Evolutionary conservation across 1,140 invertebrate species (phyloP).

Genomic region (Caenorhabditis tropicalis): DNA sequence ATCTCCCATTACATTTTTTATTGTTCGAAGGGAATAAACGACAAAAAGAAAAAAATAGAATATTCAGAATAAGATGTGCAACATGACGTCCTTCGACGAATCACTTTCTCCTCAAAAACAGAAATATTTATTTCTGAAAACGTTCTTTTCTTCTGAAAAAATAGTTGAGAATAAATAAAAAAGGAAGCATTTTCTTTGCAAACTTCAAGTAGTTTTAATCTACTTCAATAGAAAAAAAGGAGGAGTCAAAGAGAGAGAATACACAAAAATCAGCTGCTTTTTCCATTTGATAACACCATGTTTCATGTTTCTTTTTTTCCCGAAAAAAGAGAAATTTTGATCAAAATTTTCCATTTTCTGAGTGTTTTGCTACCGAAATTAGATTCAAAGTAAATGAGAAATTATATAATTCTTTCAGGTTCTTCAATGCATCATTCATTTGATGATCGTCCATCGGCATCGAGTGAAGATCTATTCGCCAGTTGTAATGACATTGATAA

Average conservation of each 20-base stretch:
- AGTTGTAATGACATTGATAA: conserved; percentile 35
- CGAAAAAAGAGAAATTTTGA: too few relatives aligned
- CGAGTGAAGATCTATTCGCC: conserved; percentile 39
- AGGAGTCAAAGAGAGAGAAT: neutral
- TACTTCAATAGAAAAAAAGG: neutral
- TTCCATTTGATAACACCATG: neutral
- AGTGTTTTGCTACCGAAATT: too few relatives aligned
- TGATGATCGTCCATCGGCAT: conserved; percentile 7
- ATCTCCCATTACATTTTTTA: neutral
- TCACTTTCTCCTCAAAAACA: too few relatives aligned
- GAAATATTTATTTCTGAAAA: neutral
- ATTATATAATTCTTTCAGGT: neutral
- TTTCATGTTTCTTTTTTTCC: too few relatives aligned
- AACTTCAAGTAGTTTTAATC: neutral
- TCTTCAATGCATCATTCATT: conserved; percentile 27
- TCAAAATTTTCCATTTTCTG: too few relatives aligned
- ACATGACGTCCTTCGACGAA: too few relatives aligned
- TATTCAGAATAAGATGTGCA: too few relatives aligned
- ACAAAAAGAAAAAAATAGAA: neutral
- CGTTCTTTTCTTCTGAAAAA: neutral
- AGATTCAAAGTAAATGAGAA: neutral
- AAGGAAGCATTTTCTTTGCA: neutral
- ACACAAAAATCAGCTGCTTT: neutral
- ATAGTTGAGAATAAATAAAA: neutral
- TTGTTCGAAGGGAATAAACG: neutral